These are phyloP conservation scores for Gadus macrocephalus DNA, from an alignment of 2,113 vertebrate species.

Conservation along the genomic window DNA sequence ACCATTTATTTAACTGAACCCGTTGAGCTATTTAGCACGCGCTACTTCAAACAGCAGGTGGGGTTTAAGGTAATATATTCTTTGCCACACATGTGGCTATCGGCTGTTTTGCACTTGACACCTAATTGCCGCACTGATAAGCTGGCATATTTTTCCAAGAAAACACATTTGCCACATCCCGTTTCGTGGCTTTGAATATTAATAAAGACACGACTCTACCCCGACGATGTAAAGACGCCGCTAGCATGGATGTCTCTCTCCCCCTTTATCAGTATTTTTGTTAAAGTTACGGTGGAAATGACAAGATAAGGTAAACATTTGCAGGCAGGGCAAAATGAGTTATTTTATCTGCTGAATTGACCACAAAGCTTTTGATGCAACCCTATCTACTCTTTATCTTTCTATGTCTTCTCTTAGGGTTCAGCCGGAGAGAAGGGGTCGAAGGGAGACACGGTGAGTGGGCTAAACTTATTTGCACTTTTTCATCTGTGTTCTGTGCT, in stretches of 20 bases:
- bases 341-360: constrained; percentile 1
- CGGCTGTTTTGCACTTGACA: no score
- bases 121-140: no score
- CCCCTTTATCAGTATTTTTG: not conserved
- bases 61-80: no score
- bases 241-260: not conserved
- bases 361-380: not conserved
- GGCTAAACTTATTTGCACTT: constrained; percentile 25
- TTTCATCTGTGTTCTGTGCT: constrained; percentile 20
- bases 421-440: constrained; percentile 82
- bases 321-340: not conserved
- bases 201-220: not conserved
- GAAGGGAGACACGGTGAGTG: constrained; percentile 81
- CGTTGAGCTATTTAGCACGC: no score
- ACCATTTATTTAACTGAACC: no score
- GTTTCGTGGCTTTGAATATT: no score
- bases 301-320: not conserved
- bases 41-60: no score
- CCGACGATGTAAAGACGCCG: not conserved
- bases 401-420: constrained; percentile 66
- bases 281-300: constrained; percentile 6
- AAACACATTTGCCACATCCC: no score
- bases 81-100: no score
- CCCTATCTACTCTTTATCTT: not conserved
- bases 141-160: no score